Evolutionary conservation across 2,797 vertebrate species (phyloP), one percentile per base, ranked within the genome.

Genomic region (Galago senegalensis): DNA sequence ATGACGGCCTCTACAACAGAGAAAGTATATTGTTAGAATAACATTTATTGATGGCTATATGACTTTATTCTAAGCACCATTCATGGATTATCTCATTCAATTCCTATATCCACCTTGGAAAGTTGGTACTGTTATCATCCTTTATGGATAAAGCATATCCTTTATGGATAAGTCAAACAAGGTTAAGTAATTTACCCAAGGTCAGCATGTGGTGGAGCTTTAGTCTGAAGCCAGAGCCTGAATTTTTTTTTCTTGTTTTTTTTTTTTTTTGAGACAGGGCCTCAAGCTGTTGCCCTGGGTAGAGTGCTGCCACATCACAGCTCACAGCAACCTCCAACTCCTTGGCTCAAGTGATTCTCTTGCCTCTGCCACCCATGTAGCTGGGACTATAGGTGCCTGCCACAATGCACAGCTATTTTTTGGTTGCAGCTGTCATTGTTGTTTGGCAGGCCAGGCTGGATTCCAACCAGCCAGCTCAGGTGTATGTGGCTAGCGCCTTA

Each of bases 191-290:
- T 89, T 61, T 90, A 92, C 40, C n/a, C 29, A 43, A 63, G 56
- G 18, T 87, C 79, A 91, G 79, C 34, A 58, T 6, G 18, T 29
- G 18, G 20, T 77, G 34, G 63, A 88, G 37, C 23, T 58, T 1
- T 29, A 73, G 40, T 93, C 75, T 89, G 85, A 92, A 96, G 70
- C 5, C 56, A 91, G 40, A 76, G 11, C 21, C 13, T 82, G 23
- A 86, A 79, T 73, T 96, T 75, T 80, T 70, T 43, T 43, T 43
- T 43, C 7, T 43, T 43, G 6, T 7, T 43, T 43, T 43, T 43
- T 43, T 43, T 40, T 7, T 5, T 40, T 40, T 40, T 40, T 40
- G 40, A 40, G 40, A 40, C 40, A 40, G 40, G 5, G 6, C 40
- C 40, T 40, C 40, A 40, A 40, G 40, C 40, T 40, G 40, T 40